Conservation (phyloP, 2,113 vertebrate species). For the Etheostoma cragini region DNA sequence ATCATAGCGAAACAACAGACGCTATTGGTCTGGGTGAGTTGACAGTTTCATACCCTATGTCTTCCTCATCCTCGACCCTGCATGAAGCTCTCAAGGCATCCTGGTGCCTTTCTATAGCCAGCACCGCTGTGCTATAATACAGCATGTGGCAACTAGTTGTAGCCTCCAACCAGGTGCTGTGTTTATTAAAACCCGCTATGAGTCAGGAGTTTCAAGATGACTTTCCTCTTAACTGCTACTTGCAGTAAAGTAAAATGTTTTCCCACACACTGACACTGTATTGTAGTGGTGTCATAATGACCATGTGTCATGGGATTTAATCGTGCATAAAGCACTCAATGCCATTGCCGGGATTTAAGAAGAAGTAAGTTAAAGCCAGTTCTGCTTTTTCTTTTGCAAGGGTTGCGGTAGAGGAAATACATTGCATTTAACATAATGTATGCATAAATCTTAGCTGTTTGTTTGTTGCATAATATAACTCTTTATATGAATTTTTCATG, state of each 20-base stretch:
- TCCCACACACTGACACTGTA: slow-evolving; percentile 20
- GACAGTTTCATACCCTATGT: slow-evolving; percentile 50
- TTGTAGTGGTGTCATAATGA: slow-evolving; percentile 37
- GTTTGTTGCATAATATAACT: not conserved
- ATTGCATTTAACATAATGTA: slow-evolving; percentile 1
- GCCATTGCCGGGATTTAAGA: not conserved
- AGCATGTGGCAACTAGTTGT: not conserved
- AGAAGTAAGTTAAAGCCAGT: not conserved
- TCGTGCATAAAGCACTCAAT: not conserved
- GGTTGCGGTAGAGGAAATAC: slow-evolving; percentile 4
- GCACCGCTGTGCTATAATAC: slow-evolving; percentile 13
- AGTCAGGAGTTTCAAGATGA: slow-evolving; percentile 63
- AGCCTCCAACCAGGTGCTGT: slow-evolving; percentile 37
- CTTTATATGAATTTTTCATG: not conserved
- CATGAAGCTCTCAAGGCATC: slow-evolving; percentile 36
- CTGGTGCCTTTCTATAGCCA: slow-evolving; percentile 33
- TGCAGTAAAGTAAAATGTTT: slow-evolving; percentile 40
- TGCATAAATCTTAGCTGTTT: not conserved
- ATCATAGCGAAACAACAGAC: slow-evolving; percentile 62
- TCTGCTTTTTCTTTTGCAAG: slow-evolving; percentile 4
- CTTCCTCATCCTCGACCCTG: slow-evolving; percentile 38
- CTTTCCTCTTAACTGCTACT: slow-evolving; percentile 54
- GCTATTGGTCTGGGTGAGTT: slow-evolving; percentile 55
- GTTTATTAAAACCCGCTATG: slow-evolving; percentile 38
- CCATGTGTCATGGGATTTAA: slow-evolving; percentile 20